Conservation (phyloP, 2,797 vertebrate genomes). For the Pseudochromis fuscus region DNA sequence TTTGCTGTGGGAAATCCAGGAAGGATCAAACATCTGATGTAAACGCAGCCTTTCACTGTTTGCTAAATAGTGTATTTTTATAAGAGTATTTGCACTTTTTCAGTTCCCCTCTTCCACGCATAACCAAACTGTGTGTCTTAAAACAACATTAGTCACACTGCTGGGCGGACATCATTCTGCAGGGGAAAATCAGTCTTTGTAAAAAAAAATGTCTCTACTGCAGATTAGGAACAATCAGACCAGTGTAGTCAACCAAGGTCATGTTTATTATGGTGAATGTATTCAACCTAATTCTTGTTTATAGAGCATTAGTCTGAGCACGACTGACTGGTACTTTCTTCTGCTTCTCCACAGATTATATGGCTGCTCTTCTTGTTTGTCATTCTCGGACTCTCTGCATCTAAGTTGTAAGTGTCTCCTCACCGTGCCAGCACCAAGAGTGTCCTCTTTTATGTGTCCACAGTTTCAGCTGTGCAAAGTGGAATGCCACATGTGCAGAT, state of each 20-base stretch:
- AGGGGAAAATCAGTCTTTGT: not conserved
- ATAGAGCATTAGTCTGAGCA: constrained; percentile 5
- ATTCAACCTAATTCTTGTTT: not conserved
- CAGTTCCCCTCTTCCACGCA: constrained; percentile 8
- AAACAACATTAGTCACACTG: not conserved
- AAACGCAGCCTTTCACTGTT: constrained; percentile 22
- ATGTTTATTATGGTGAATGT: not conserved
- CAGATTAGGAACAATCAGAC: constrained; percentile 18
- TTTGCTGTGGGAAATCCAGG: not conserved
- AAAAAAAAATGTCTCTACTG: not conserved
- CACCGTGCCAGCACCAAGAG: no score
- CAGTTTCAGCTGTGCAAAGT: not conserved
- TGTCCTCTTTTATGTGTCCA: not conserved
- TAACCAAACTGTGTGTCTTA: not conserved
- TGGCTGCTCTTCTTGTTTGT: constrained; percentile 94
- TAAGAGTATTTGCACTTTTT: not conserved
- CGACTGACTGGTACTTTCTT: not conserved
- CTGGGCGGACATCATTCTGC: no score
- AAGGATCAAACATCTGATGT: not conserved
- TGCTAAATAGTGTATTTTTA: constrained; percentile 22
- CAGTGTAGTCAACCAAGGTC: not conserved
- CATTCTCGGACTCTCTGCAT: constrained; percentile 90
- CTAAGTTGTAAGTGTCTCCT: constrained; percentile 93
- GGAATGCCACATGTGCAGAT: not conserved
- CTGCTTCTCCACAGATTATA: constrained; percentile 83